Evolutionary conservation across 2,797 vertebrate genomes (phyloP).

Genomic region (Scarus forsteni): DNA sequence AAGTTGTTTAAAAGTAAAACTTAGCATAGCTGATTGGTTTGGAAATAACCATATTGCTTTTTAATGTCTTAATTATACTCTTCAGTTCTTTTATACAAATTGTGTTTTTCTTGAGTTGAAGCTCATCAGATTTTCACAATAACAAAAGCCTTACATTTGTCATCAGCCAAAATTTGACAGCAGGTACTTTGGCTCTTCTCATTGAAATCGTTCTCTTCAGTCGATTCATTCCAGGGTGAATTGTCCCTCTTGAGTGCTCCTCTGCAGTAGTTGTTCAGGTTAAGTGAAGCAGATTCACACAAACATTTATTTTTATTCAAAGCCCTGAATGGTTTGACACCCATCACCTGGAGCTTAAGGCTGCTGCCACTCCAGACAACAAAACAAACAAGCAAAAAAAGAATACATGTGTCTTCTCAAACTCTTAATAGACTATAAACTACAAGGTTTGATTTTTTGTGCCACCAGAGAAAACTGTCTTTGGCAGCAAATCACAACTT

Average conservation of each 20-base stretch:
- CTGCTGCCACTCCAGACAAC: slow-evolving; percentile 9
- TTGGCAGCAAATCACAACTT: slow-evolving; percentile 9
- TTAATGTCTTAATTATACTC: too few relatives aligned
- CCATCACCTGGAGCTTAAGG: background rate
- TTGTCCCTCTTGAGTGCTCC: slow-evolving; percentile 7
- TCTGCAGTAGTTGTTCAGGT: background rate
- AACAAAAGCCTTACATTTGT: background rate
- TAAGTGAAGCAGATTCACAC: background rate
- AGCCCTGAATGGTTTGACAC: slow-evolving; percentile 19
- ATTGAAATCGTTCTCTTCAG: background rate
- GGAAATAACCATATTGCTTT: too few relatives aligned
- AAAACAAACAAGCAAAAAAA: slow-evolving; percentile 2
- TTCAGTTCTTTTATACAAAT: too few relatives aligned
- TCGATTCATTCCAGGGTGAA: background rate
- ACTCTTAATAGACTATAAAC: slow-evolving; percentile 3
- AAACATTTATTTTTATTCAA: slow-evolving; percentile 3
- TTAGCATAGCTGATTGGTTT: too few relatives aligned
- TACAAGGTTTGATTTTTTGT: slow-evolving; percentile 3
- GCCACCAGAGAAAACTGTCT: slow-evolving; percentile 16
- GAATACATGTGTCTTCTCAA: background rate
- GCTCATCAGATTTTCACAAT: background rate
- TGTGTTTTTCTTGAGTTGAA: too few relatives aligned
- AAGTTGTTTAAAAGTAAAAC: too few relatives aligned
- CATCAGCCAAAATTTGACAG: slow-evolving; percentile 1
- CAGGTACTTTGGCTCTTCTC: background rate